phyloP scores from a whole-genome alignment of 2,797 vertebrate species.

The Gephyroberyx darwinii region DNA sequence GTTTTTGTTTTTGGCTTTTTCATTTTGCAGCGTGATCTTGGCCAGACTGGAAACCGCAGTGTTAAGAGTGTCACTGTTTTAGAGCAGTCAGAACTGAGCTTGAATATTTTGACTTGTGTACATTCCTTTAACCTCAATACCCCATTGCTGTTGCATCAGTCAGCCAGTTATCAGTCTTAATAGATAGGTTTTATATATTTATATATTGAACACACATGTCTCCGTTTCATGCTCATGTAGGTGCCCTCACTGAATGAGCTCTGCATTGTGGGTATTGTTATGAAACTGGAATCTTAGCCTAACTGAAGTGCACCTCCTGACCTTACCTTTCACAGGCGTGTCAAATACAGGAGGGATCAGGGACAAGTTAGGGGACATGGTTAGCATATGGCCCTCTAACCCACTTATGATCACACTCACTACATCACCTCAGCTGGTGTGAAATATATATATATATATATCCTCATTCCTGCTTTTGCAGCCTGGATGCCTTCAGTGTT shows the following conservation, averaged over 20 bases:
- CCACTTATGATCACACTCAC: slow-evolving; percentile 56
- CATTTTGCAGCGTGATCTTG: slow-evolving; percentile 63
- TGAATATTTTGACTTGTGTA: slow-evolving; percentile 73
- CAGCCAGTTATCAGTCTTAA: slow-evolving; percentile 61
- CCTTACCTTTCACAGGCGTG: slow-evolving; percentile 39
- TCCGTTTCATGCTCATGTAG: slow-evolving; percentile 43
- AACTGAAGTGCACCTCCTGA: slow-evolving; percentile 71
- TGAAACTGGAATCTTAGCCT: slow-evolving; percentile 79
- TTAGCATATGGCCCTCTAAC: slow-evolving; percentile 25
- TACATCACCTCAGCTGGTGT: slow-evolving; percentile 45
- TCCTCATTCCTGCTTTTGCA: slow-evolving; percentile 49
- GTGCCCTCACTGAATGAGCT: slow-evolving; percentile 51
- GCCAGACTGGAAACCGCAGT: slow-evolving; percentile 73
- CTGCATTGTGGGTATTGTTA: slow-evolving; percentile 70
- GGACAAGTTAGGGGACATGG: slow-evolving; percentile 70
- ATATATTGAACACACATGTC: slow-evolving; percentile 46
- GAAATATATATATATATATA: slow-evolving; percentile 12
- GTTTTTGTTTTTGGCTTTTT: slow-evolving; percentile 8
- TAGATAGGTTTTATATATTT: slow-evolving; percentile 71
- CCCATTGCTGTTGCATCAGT: slow-evolving; percentile 54
- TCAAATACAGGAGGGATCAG: slow-evolving; percentile 65
- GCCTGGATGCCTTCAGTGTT: slow-evolving; percentile 63
- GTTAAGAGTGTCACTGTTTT: slow-evolving; percentile 71
- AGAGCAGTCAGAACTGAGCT: slow-evolving; percentile 60
- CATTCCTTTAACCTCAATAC: slow-evolving; percentile 78